Base-by-base conservation (phyloP, 2,888 invertebrate genomes). In the Zygogramma bicolorata region DNA sequence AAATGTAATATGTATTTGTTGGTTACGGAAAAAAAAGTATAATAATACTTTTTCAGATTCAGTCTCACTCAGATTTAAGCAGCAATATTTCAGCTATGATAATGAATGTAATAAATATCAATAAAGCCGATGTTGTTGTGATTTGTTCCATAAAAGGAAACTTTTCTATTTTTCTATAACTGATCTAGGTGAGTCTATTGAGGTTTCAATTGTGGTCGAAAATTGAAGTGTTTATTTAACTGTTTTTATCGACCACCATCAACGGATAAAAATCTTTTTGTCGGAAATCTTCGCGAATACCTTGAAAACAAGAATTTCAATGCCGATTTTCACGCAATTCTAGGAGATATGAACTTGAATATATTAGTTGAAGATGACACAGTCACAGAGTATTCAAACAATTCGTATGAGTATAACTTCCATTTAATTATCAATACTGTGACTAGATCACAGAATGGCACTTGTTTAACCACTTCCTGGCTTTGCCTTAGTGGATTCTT, bases 51-150 rank as follows among this genome's bases (percentile, higher is more conserved):
- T n/a, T n/a, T n/a, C n/a, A n/a, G n/a, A n/a, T n/a, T n/a, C n/a
- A n/a, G n/a, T n/a, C n/a, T n/a, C n/a, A n/a, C n/a, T n/a, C n/a
- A n/a, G n/a, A n/a, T n/a, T n/a, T n/a, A n/a, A n/a, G n/a, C n/a
- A n/a, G n/a, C n/a, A n/a, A n/a, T n/a, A n/a, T n/a, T n/a, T n/a
- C n/a, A n/a, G 4, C 34, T 34, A 34, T 34, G 34, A 34, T 34
- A 34, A 1, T 10, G 2, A 10, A 34, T 15, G n/a, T 40, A 40
- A n/a, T 40, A n/a, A 40, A 40, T 58, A 58, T 58, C 31, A 58
- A 58, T 29, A 58, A 58, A 58, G 58, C 58, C n/a, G 27, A 58
- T 27, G 58, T 8, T 58, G 58, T 58, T 58, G 58, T 58, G 58
- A 58, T 58, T 29, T n/a, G n/a, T n/a, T 58, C 29, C 4, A 58